phyloP scores from a whole-genome alignment of 2,888 invertebrate genomes.

The Hedya salicella region DNA sequence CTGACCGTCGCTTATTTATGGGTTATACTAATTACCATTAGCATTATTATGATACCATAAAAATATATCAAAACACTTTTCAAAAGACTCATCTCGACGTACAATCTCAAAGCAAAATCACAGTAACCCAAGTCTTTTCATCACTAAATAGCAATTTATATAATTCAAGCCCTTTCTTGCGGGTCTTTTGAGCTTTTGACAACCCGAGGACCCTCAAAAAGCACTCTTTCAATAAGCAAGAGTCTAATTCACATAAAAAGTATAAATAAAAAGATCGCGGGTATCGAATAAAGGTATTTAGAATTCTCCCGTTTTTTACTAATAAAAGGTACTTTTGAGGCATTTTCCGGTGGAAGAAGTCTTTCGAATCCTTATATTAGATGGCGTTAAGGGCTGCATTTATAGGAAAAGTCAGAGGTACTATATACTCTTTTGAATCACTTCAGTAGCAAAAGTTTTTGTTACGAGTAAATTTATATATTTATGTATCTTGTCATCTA shows the following conservation, averaged over 20 bases:
- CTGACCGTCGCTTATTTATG: too few relatives aligned
- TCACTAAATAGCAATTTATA: slow-evolving; percentile 36
- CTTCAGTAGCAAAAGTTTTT: too few relatives aligned
- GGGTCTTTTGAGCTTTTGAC: slow-evolving; percentile 39
- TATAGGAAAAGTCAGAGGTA: neutral
- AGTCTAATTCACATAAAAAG: slow-evolving; percentile 35
- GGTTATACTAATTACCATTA: too few relatives aligned
- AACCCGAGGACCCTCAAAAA: slow-evolving; percentile 26
- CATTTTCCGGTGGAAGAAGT: neutral
- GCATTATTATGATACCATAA: too few relatives aligned
- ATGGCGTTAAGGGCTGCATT: neutral
- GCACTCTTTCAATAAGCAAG: slow-evolving; percentile 39
- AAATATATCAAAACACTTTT: too few relatives aligned
- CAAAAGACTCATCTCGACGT: neutral
- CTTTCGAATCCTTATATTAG: neutral
- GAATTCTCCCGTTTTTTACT: neutral
- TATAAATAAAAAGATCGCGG: slow-evolving; percentile 18
- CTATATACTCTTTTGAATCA: too few relatives aligned
- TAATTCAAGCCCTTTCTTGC: slow-evolving; percentile 29
- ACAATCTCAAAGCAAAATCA: slow-evolving; percentile 20
- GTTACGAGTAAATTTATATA: too few relatives aligned
- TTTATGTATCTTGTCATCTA: too few relatives aligned
- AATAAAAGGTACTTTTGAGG: neutral
- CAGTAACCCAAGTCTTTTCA: neutral
- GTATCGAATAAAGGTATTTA: slow-evolving; percentile 27